Evolutionary conservation across 2,888 invertebrate species (phyloP), one percentile per base, ranked within the genome.

Genomic region (Gastracanthus pulcherrimus): DNA sequence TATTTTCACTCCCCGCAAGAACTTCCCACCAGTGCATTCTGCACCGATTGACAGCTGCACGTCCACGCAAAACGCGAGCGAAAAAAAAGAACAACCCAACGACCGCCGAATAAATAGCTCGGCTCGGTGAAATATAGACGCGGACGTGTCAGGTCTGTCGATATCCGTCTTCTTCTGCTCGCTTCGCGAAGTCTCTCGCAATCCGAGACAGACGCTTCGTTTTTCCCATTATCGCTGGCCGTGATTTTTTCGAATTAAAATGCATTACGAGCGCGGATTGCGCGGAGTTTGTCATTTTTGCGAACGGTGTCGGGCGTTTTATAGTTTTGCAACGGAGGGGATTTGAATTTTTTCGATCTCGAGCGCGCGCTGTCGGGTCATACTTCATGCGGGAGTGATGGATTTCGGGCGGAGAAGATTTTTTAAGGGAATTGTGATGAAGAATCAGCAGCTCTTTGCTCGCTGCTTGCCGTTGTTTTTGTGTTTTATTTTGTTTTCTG

Each of bases 131-230:
- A 81, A 75, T 82, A 78, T 62, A 78, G 62, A 74, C 31, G n/a
- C n/a, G 70, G 11, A 71, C 67, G 72, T 41, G 58, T n/a, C n/a
- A n/a, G n/a, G n/a, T n/a, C 81, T 81, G 69, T 81, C 77, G 81
- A 77, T 77, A 74, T 81, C 69, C 23, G 72, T 81, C 81, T 81
- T 81, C 67, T 58, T 38, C 41, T 26, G 19, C 38, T 31, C 69
- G 60, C 71, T 70, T 13, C 41, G n/a, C n/a, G 36, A 11, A 26
- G 38, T 72, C 70, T 72, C 41, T 11, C 13, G n/a, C 11, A 64
- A 76, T 66, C 38, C 38, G 67, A 67, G 67, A 71, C 45, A 13
- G 38, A 70, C 34, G 9, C 9, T 36, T 62, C 62, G 36, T 4
- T 41, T 75, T 75, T 64, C 34, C 64, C 29, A 67, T 76, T 67